Evolutionary conservation across 1,140 invertebrate species (phyloP).

Genomic region (Drosophila mojavensis): DNA sequence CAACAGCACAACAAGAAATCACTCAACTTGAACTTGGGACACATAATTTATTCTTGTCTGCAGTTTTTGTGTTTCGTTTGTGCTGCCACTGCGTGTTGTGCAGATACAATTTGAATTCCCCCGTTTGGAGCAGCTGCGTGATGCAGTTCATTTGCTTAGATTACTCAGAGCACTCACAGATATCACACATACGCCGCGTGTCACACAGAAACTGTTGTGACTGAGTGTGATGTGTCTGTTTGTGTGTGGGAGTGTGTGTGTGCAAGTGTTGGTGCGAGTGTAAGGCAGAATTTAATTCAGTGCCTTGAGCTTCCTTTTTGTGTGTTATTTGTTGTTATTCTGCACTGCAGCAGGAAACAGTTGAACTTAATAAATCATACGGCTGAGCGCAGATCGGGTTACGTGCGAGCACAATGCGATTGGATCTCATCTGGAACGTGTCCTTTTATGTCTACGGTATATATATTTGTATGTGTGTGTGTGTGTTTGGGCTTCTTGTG

Average conservation of each 20-base stretch:
- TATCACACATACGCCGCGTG: slow-evolving; percentile 56
- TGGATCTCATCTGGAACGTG: slow-evolving; percentile 26
- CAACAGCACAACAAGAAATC: background rate
- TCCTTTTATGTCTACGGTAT: background rate
- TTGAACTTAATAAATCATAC: slow-evolving; percentile 64
- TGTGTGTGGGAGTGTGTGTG: background rate
- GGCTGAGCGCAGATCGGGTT: slow-evolving; percentile 2
- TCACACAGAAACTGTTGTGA: slow-evolving; percentile 35
- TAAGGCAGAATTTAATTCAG: slow-evolving; percentile 35
- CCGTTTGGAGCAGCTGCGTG: slow-evolving; percentile 13
- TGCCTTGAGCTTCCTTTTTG: slow-evolving; percentile 31
- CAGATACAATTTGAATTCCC: slow-evolving; percentile 60
- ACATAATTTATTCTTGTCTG: slow-evolving; percentile 6
- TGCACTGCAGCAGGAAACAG: slow-evolving; percentile 26
- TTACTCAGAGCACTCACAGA: slow-evolving; percentile 41
- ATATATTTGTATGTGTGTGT: background rate
- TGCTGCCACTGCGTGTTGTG: slow-evolving; percentile 25
- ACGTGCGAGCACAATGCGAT: slow-evolving; percentile 13
- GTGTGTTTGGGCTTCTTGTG: background rate
- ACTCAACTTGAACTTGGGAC: slow-evolving; percentile 16
- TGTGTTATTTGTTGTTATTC: slow-evolving; percentile 21
- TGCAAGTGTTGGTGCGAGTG: background rate
- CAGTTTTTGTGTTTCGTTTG: slow-evolving; percentile 18
- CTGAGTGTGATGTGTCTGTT: background rate
- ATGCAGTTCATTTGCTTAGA: slow-evolving; percentile 42